Evolutionary conservation across 2,113 vertebrate species (phyloP), one percentile per base, ranked within the genome.

Genomic region (Nannobrachium achirus): DNA sequence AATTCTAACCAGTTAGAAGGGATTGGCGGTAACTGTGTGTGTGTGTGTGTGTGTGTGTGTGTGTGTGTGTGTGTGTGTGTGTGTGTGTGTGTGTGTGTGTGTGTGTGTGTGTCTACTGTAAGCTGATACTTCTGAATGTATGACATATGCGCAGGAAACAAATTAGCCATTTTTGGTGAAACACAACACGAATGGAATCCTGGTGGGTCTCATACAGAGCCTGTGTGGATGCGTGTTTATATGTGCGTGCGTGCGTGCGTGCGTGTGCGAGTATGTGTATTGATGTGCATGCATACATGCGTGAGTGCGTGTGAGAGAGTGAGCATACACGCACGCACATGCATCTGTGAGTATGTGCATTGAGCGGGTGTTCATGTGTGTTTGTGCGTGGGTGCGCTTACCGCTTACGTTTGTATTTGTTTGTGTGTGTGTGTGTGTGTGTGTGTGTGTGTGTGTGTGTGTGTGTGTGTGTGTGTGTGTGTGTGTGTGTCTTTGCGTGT

Each of bases 61-160:
- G 50, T 19, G 8, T 18, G 63, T 82, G 71, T 82, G 82, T 63
- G 66, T 81, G 66, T 41, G 45, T 39, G 13, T 57, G 33, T 39
- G 6, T 38, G 20, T 44, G 55, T 11, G 16, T 41, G 40, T 8
- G 15, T 6, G 33, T 57, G 15, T n/a, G 14, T 59, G 13, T 16
- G 56, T 44, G 40, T 41, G 16, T 59, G 15, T 59, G 56, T 73
- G 75, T 81, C 75, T 81, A 69, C 71, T 71, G 81, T 78, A 87
- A 89, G 57, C 50, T 0, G 78, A 87, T 82, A 82, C 73, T 19
- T 61, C 61, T 72, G 59, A 86, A 73, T 81, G 78, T 69, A 81
- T 76, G 78, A 87, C 65, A 78, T 75, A 76, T 69, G 56, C 61
- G 38, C 76, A 79, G 75, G 79, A 89, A 79, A 84, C 73, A 87